Conservation (phyloP, 2,113 vertebrate genomes). For the Grantiella picta region DNA sequence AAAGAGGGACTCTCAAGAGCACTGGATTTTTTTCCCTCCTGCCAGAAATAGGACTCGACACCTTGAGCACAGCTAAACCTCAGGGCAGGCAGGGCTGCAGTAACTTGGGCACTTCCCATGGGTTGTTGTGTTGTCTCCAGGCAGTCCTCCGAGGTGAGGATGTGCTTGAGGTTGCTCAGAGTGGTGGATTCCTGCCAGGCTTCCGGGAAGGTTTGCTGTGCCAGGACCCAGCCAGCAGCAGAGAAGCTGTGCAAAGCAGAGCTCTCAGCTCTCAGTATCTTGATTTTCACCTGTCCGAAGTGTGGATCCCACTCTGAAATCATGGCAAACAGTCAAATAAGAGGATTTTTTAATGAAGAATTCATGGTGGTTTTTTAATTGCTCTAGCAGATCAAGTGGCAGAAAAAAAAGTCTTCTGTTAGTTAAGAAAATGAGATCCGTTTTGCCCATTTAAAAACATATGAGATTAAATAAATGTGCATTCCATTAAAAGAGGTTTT, state of each 20-base stretch:
- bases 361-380: not conserved
- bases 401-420: not conserved
- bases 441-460: not conserved
- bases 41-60: not conserved
- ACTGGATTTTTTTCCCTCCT: not conserved
- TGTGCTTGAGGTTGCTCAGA: rapidly evolving
- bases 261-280: rapidly evolving
- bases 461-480: not conserved
- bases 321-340: rapidly evolving
- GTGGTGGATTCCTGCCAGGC: not conserved
- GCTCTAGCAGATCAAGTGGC: not conserved
- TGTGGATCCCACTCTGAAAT: not conserved
- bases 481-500: not conserved
- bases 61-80: not conserved
- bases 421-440: not conserved
- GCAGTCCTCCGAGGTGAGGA: not conserved
- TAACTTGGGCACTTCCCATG: rapidly evolving
- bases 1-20: not conserved
- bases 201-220: not conserved
- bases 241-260: not conserved
- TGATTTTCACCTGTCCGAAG: not conserved
- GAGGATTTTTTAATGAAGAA: not conserved
- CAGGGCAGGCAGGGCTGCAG: not conserved
- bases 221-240: no score
- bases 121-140: not conserved